A percentile compares a stretch with the other conserved stretches of the same genome.
These are phyloP conservation scores for Fulica atra DNA, from an alignment of 2,113 vertebrate genomes.

Conservation along the genomic window DNA sequence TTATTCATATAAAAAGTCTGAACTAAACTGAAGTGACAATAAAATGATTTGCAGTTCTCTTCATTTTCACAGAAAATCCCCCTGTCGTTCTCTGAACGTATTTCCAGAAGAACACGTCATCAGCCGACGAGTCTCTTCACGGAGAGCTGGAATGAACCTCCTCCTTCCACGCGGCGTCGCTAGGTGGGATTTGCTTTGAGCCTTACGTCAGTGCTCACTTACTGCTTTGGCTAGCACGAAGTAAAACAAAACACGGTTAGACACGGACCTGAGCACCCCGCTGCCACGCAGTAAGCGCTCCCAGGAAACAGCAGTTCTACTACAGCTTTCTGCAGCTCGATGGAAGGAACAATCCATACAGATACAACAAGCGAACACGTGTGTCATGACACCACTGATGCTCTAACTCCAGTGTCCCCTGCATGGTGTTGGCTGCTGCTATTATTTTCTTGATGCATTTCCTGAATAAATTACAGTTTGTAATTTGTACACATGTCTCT, in stretches of 20 bases:
- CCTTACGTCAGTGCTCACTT: conserved; percentile 80
- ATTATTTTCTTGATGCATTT: neutral
- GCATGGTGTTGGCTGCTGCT: neutral
- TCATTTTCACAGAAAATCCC: conserved; percentile 47
- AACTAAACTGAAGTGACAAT: conserved; percentile 68
- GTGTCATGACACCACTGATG: neutral
- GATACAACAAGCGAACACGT: accelerated
- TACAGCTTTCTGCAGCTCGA: neutral
- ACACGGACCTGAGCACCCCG: neutral
- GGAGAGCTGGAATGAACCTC: conserved; percentile 12
- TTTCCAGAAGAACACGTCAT: neutral
- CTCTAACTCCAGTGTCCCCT: neutral
- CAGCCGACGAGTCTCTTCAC: neutral
- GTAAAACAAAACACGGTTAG: conserved; percentile 67
- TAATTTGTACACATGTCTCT: neutral
- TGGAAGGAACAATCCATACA: neutral
- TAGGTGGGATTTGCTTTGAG: neutral
- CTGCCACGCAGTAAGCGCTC: neutral
- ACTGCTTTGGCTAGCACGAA: conserved; percentile 87
- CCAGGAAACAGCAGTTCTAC: neutral
- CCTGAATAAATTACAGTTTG: neutral
- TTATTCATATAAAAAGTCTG: conserved; percentile 78
- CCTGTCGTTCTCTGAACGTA: neutral
- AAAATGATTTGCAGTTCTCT: conserved; percentile 20
- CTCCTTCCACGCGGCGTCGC: neutral